phyloP scores from a whole-genome alignment of 2,113 vertebrate genomes.

The Mobula birostris region DNA sequence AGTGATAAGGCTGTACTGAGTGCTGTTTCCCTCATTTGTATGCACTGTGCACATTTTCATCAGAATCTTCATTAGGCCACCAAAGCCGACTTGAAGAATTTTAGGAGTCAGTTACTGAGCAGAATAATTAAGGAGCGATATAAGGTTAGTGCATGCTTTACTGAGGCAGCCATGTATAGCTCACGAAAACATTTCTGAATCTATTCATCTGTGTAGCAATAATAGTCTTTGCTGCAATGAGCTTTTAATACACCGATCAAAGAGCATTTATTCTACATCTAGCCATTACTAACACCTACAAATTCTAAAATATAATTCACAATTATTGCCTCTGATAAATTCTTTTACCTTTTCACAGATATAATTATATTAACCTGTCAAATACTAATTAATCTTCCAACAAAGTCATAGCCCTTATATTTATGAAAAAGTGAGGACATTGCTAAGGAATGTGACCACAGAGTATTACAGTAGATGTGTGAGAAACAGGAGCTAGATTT shows the following conservation, averaged over 20 bases:
- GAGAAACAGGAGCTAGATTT: not conserved
- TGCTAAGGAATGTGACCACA: not conserved
- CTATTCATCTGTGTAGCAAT: slow-evolving; percentile 18
- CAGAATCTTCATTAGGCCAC: slow-evolving; percentile 34
- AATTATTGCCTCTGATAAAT: slow-evolving; percentile 10
- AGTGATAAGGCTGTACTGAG: slow-evolving; percentile 51
- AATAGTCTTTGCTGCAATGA: slow-evolving; percentile 27
- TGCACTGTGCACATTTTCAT: slow-evolving; percentile 53
- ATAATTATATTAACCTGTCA: slow-evolving; percentile 1
- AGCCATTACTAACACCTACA: slow-evolving; percentile 5
- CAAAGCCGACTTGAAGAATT: slow-evolving; percentile 22
- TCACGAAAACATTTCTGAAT: slow-evolving; percentile 23
- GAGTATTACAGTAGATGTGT: not conserved
- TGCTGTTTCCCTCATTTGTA: slow-evolving; percentile 60
- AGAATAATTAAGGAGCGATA: slow-evolving; percentile 33
- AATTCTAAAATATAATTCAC: slow-evolving; percentile 29
- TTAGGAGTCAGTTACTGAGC: slow-evolving; percentile 21
- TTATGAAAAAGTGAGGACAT: not conserved
- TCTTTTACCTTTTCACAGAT: not conserved
- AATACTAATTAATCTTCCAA: slow-evolving; percentile 14
- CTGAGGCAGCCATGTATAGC: slow-evolving; percentile 5
- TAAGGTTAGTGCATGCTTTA: slow-evolving; percentile 27
- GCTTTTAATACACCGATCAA: slow-evolving; percentile 28
- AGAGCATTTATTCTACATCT: slow-evolving; percentile 16
- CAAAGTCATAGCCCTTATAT: not conserved